Evolutionary conservation across 2,113 vertebrate genomes (phyloP), one percentile per base, ranked within the genome.

Genomic region (Hippopotamus amphibius): DNA sequence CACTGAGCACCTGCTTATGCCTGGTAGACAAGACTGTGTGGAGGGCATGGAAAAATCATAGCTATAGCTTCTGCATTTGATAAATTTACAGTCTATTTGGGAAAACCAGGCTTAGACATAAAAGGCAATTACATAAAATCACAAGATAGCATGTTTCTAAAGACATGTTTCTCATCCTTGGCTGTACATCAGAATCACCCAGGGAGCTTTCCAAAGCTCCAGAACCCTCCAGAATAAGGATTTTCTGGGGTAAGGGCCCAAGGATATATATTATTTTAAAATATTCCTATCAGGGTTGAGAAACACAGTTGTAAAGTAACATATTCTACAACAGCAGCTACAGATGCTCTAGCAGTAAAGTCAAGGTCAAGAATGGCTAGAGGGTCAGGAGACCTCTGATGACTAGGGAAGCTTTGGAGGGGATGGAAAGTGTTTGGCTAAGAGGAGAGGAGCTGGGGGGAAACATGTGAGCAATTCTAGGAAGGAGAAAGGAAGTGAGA

Each of bases 61-160:
- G 28, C 28, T 66, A 57, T 43, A 48, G 11, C 72, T 90, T 93
- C 76, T 85, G 48, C 77, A 77, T 28, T 94, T n/a, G 57, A 93
- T 95, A 81, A 90, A 89, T 72, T 76, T 83, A 77, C 26, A 86
- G 46, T 85, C 94, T 94, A 55, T 93, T 97, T 95, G 66, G 33
- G n/a, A 59, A 95, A 86, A 88, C 48, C 93, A 87, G 17, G 26
- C 82, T 96, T 90, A 77, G 77, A 93, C 19, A 15, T 91, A 77
- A 97, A 96, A 88, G 77, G 19, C 53, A 90, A 93, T 88, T 97
- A 90, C 50, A 81, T 77, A 85, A 96, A 98, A 94, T 93, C 65
- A 81, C 69, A 86, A 82, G 89, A 88, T 28, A 80, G 21, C 7
- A 4, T 69, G 66, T 57, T 95, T 94, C 69, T 72, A 81, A 84